A percentile compares a stretch with the other conserved stretches of the same genome.
Conservation (phyloP, 2,113 vertebrate species). For the Dermatemys mawii region DNA sequence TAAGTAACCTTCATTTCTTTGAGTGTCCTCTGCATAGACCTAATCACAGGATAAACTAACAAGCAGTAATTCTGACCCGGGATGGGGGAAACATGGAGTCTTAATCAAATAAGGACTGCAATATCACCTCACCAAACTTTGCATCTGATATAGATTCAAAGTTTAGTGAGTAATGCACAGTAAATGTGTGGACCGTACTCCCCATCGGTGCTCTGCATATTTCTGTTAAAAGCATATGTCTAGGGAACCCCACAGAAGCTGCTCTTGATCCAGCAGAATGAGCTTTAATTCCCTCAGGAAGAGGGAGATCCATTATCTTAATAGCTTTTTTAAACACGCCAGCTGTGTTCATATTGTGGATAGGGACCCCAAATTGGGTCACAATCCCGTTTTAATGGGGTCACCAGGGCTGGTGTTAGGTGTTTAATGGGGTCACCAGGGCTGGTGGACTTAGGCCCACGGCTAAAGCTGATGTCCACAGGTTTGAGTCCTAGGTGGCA, state of each 20-base stretch:
- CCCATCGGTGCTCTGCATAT: background rate
- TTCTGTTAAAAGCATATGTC: background rate
- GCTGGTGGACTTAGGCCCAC: too few species aligned
- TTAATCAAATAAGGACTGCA: background rate
- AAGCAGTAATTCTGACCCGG: background rate
- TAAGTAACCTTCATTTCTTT: background rate
- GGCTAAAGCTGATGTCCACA: too few species aligned
- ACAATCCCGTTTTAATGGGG: too few species aligned
- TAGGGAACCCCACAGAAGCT: background rate
- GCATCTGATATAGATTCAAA: background rate
- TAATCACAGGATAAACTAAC: background rate
- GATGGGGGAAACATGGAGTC: background rate
- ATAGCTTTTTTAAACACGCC: too few species aligned
- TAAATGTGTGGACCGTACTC: background rate
- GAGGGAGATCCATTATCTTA: too few species aligned
- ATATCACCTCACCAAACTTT: background rate
- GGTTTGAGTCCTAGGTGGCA: too few species aligned
- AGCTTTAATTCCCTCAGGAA: background rate
- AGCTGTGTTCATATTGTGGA: too few species aligned
- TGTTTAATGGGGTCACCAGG: too few species aligned
- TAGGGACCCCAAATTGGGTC: too few species aligned
- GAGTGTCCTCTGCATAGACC: background rate
- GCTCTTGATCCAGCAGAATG: background rate
- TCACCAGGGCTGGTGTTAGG: too few species aligned
- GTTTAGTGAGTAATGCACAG: background rate